Conservation (phyloP, 2,888 invertebrate species). For the Ophioninae sp. region DNA sequence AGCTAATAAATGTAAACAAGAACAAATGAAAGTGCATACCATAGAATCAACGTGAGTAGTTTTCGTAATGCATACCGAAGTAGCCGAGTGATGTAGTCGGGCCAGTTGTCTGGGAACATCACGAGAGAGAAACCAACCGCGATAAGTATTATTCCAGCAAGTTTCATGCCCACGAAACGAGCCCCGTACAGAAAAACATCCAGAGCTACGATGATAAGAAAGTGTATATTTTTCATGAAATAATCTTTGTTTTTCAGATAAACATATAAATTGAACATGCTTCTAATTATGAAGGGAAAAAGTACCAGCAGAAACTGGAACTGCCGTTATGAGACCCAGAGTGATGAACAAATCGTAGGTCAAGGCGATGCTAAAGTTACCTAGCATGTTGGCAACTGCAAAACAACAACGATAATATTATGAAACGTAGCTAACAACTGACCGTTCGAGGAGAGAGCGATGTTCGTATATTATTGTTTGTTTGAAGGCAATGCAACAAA, state of each 20-base stretch:
- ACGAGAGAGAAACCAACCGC: constrained; percentile 95
- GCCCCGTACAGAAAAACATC: constrained; percentile 93
- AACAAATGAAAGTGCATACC: constrained; percentile 73
- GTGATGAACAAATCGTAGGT: constrained; percentile 98
- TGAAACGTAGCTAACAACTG: not conserved
- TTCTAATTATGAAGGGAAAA: not conserved
- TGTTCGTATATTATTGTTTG: not conserved
- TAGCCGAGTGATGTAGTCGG: constrained; percentile 94
- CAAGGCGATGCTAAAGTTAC: constrained; percentile 96
- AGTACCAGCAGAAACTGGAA: constrained; percentile 96
- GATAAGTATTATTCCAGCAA: constrained; percentile 96
- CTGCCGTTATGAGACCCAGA: constrained; percentile 95
- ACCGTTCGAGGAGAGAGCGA: not conserved
- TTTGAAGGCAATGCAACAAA: constrained; percentile 74
- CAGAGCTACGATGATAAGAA: constrained; percentile 84
- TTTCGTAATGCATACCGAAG: constrained; percentile 86
- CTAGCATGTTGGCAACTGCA: constrained; percentile 94
- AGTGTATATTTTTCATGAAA: not conserved
- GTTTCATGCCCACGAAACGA: constrained; percentile 95
- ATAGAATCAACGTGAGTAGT: constrained; percentile 65
- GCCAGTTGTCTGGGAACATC: constrained; percentile 98
- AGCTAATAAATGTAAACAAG: constrained; percentile 61
- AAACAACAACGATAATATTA: constrained; percentile 66
- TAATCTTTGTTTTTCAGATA: not conserved
- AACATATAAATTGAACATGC: not conserved